A percentile compares a stretch with the other conserved stretches of the same genome.
Evolutionary conservation across 2,888 invertebrate species (phyloP).

Genomic region (Campoplex nolae): DNA sequence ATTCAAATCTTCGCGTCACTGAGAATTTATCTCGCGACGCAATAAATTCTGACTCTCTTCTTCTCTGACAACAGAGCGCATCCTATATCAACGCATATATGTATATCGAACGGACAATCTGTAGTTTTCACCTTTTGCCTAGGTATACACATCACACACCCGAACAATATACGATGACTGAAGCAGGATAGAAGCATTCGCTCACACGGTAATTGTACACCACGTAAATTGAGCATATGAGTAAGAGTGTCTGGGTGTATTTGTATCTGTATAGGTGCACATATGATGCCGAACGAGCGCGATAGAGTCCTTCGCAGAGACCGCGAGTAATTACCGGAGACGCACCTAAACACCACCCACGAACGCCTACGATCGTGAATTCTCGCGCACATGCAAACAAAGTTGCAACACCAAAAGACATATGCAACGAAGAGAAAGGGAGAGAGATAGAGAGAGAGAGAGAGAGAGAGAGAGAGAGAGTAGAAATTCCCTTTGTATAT

Average conservation of each 20-base stretch:
- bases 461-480: constrained; percentile 6
- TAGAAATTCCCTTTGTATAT: constrained; percentile 23
- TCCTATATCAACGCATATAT: constrained; percentile 27
- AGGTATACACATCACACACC: constrained; percentile 25
- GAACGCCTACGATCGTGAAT: constrained; percentile 74
- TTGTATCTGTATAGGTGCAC: not conserved
- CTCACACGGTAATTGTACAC: constrained; percentile 76
- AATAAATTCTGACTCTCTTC: constrained; percentile 61
- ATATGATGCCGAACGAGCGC: constrained; percentile 56
- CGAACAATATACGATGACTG: constrained; percentile 27
- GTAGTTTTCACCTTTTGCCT: constrained; percentile 40
- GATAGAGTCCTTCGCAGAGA: constrained; percentile 79
- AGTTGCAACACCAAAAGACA: constrained; percentile 1
- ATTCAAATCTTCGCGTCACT: constrained; percentile 32
- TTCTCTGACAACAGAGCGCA: constrained; percentile 25
- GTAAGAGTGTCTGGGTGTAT: not conserved
- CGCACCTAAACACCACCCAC: constrained; percentile 80
- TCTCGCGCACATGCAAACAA: constrained; percentile 38
- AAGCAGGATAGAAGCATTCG: constrained; percentile 37
- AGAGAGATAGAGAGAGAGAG: not conserved
- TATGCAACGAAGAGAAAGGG: not conserved
- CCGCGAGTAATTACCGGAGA: constrained; percentile 78
- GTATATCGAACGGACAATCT: constrained; percentile 15
- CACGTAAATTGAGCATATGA: constrained; percentile 23
- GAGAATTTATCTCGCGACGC: constrained; percentile 51